Evolutionary conservation across 2,113 vertebrate genomes (phyloP), one percentile per base, ranked within the genome.

Genomic region (Zapus hudsonius): DNA sequence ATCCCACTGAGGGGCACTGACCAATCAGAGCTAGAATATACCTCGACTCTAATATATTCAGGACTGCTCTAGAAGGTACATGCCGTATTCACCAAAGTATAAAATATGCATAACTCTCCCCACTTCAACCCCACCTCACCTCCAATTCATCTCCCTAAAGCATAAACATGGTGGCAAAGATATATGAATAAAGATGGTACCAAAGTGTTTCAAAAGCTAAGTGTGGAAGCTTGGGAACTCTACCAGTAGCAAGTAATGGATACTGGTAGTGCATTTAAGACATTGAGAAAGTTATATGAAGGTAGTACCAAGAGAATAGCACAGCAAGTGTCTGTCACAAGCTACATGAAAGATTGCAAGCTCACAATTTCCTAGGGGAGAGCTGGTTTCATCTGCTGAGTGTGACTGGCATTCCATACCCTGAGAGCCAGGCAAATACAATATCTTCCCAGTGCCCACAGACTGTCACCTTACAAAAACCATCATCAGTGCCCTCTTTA

Each of bases 391-490:
- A 25, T 47, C 19, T 31, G 38, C 6, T 33, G 57, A 12, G 2
- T n/a, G 55, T 66, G 69, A 36, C 19, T 72, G 15, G 1, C 27
- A 20, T n/a, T n/a, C n/a, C n/a, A n/a, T n/a, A n/a, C n/a, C n/a
- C n/a, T n/a, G 17, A 31, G 11, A 16, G 10, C 22, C 1, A 5
- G 5, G 9, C 4, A 23, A 63, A 47, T 3, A 20, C 22, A 40
- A 3, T 1, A 12, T 44, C 6, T 5, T 38, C 36, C 2, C 6
- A 38, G 7, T 1, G 0, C 33, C 33, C 17, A 0, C 0, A 0
- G 4, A 36, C 3, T 3, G 2, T 17, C 36, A 15, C 13, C 5
- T 9, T 2, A 17, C 15, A 63, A 25, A 4, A 38, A n/a, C 11
- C 52, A 52, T 15, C 52, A 52, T 15, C 2, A 17, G 8, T 33